Evolutionary conservation across 2,113 vertebrate species (phyloP).

Genomic region (Tragulus kanchil): DNA sequence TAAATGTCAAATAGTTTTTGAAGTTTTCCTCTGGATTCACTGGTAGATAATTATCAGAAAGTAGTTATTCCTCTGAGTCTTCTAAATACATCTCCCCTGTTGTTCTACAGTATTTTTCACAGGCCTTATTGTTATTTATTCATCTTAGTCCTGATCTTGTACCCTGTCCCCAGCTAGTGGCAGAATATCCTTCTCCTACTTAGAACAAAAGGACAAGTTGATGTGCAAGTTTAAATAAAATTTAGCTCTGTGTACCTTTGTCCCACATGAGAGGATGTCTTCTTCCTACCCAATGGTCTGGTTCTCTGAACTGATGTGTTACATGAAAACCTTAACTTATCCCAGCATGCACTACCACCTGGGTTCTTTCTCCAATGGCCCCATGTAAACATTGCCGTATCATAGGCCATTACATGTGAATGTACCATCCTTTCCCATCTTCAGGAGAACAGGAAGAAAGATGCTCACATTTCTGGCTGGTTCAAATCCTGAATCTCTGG

Average conservation of each 20-base stretch:
- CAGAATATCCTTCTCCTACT: background rate
- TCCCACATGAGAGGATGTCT: background rate
- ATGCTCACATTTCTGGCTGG: background rate
- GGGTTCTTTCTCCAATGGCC: background rate
- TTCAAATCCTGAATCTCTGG: background rate
- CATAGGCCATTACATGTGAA: background rate
- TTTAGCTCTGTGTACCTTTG: slow-evolving; percentile 20
- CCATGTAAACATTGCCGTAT: background rate
- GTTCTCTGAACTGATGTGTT: background rate
- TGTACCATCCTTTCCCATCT: background rate
- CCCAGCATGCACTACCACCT: background rate
- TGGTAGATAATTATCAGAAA: slow-evolving; percentile 50
- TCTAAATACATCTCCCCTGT: background rate
- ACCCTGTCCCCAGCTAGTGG: background rate
- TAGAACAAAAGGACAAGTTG: background rate
- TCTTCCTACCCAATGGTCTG: background rate
- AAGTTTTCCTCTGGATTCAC: slow-evolving; percentile 27
- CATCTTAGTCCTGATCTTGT: background rate
- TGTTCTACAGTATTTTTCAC: slow-evolving; percentile 28
- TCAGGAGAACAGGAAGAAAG: background rate
- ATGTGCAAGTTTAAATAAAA: slow-evolving; percentile 11
- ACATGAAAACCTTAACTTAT: background rate
- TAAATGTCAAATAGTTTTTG: slow-evolving; percentile 41
- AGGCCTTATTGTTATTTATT: background rate
- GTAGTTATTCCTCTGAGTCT: slow-evolving; percentile 27